Base-by-base conservation (phyloP, 2,113 vertebrate species). In the Dasyornis broadbenti region DNA sequence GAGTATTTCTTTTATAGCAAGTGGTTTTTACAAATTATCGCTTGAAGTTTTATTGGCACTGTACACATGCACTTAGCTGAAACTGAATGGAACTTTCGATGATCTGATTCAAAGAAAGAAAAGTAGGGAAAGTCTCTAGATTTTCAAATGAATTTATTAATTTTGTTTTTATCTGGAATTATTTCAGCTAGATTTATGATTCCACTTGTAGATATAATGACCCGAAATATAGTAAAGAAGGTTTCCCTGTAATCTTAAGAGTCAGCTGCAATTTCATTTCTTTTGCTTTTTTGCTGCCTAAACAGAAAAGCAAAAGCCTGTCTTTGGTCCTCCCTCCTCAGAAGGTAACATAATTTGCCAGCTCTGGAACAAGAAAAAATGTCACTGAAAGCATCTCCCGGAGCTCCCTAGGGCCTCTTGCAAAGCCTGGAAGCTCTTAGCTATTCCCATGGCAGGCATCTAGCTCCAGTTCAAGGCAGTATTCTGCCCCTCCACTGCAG, bases 1-100 rank as follows among this genome's bases (percentile, higher is more conserved):
- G 15, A 72, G 20, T 40, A 42, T 72, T 83, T 77, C 37, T 91
- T 70, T 81, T 80, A 63, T 33, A 83, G 68, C 84, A 82, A 94
- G 44, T n/a, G 22, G 15, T 60, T 94, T 94, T 94, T 92, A 91
- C n/a, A 87, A 79, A 65, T 92, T 95, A 57, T 76, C 71, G 16
- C 87, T 90, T 61, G 50, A 83, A 64, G 22, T 83, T 93, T 81
- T 83, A 73, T 68, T 92, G 76, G 44, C 64, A 75, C 40, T 33
- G 22, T 49, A 84, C 22, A 52, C 37, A 64, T 9, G 27, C 64
- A 59, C 30, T 83, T 31, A 52, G 45, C 39, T 88, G 63, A 88
- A 94, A 39, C 42, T 75, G 63, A 94, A 88, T 49, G 75, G 30
- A 81, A 77, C 35, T 66, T 44, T 4, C 83, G 52, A 68, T 50